These are phyloP conservation scores for Trogon surrucura DNA, from an alignment of 2,113 vertebrate species.

Conservation along the genomic window DNA sequence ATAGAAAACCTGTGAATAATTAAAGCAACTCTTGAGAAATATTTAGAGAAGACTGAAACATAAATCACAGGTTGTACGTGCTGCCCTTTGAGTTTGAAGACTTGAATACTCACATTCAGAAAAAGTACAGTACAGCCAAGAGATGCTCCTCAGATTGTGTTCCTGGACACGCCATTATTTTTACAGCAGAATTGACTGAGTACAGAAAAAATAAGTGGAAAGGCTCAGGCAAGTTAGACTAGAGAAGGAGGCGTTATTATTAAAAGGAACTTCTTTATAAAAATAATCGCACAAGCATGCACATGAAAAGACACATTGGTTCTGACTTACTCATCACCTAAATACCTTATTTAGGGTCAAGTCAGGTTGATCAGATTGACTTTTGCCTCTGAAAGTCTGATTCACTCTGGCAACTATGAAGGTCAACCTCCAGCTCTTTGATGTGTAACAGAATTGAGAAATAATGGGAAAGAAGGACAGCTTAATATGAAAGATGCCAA, in stretches of 20 bases:
- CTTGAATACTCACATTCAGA: background rate
- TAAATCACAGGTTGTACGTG: background rate
- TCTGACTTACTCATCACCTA: constrained; percentile 52
- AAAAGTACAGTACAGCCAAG: background rate
- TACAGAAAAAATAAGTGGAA: background rate
- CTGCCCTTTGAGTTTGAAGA: background rate
- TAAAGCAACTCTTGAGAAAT: background rate
- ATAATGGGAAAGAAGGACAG: background rate
- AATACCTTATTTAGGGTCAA: constrained; percentile 39
- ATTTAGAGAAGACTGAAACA: background rate
- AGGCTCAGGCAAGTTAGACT: background rate
- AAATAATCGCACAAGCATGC: constrained; percentile 29
- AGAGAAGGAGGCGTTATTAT: background rate
- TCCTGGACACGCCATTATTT: background rate
- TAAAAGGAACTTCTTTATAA: constrained; percentile 31
- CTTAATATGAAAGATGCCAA: background rate
- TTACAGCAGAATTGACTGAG: background rate
- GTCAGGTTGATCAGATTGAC: constrained; percentile 12
- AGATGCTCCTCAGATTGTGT: background rate
- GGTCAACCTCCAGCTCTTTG: background rate
- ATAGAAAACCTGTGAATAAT: background rate
- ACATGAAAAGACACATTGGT: constrained; percentile 49
- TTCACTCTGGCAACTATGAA: constrained; percentile 28
- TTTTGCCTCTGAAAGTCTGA: constrained; percentile 50
- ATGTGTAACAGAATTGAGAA: background rate